A percentile compares a stretch with the other conserved stretches of the same genome.
These are phyloP conservation scores for Pteronotus mesoamericanus DNA, from an alignment of 2,797 vertebrate species.

Conservation along the genomic window DNA sequence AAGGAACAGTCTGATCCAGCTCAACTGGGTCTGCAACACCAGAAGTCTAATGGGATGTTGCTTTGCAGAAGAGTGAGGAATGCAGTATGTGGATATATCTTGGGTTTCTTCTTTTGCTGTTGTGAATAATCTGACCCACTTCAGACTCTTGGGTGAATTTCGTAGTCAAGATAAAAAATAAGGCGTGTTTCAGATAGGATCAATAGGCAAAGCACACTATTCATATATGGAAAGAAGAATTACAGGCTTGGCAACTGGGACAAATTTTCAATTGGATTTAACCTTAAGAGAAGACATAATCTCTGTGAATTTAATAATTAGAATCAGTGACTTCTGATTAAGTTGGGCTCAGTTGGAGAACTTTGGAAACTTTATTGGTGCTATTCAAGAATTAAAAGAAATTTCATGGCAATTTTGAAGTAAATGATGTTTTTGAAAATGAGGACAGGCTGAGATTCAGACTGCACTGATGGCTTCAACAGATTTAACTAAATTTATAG, in stretches of 20 bases:
- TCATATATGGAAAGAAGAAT: slow-evolving; percentile 90
- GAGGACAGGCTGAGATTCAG: slow-evolving; percentile 92
- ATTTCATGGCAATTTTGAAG: slow-evolving; percentile 92
- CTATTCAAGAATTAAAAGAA: slow-evolving; percentile 84
- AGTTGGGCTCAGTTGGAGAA: slow-evolving; percentile 93
- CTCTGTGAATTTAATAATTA: slow-evolving; percentile 89
- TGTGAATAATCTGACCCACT: neutral
- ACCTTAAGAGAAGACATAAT: slow-evolving; percentile 89
- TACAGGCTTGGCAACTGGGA: slow-evolving; percentile 87
- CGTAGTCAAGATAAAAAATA: neutral
- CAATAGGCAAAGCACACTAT: slow-evolving; percentile 88
- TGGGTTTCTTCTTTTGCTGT: neutral
- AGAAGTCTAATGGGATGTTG: neutral
- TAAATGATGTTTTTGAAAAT: slow-evolving; percentile 93
- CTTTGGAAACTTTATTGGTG: slow-evolving; percentile 91
- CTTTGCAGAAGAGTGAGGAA: neutral
- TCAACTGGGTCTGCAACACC: neutral
- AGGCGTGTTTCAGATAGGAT: slow-evolving; percentile 90
- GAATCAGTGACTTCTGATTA: slow-evolving; percentile 87
- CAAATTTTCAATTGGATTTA: slow-evolving; percentile 86
- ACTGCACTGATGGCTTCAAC: slow-evolving; percentile 87
- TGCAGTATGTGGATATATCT: accelerated
- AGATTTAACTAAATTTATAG: slow-evolving; percentile 91
- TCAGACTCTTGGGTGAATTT: neutral
- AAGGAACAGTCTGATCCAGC: neutral